Base-by-base conservation (phyloP, 2,113 vertebrate genomes). In the Cygnus atratus region DNA sequence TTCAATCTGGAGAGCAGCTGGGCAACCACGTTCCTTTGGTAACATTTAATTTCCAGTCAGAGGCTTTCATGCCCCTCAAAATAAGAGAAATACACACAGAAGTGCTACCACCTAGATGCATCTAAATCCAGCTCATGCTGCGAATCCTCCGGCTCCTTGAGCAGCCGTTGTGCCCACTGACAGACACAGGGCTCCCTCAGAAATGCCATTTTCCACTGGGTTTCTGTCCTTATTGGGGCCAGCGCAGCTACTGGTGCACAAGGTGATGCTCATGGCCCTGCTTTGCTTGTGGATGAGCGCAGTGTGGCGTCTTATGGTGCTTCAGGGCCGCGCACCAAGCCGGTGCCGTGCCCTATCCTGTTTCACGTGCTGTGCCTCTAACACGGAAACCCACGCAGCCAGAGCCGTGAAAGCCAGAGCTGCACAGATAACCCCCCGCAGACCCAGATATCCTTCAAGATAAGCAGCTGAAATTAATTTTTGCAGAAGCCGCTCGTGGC, bases 391-490 rank as follows among this genome's bases (percentile, higher is more conserved):
- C 13, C 43, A 73, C 48, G 66, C 79, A 86, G 59, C 39, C 67
- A 62, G 54, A 67, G 43, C 62, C 37, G 31, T 7, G 3, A 35
- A 46, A 95, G 35, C 66, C 83, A 59, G 57, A 67, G 66, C 39
- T 20, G 76, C 50, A 2, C n/a, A 74, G 79, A 66, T 67, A 90
- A 94, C 81, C 73, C 84, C 43, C 31, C 1, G 4, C 87, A 81
- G 81, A 63, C 89, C 87, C 81, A 94, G 70, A 91, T 43, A 82
- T 52, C 48, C 81, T 88, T 19, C 1, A 4, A 91, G 91, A 79
- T 87, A 87, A 92, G 81, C 80, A 68, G 91, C 80, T 92, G 48
- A 75, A 84, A 93, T 78, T 37, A 77, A 78, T 87, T 92, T 83
- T 73, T 1, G 3, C 57, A 46, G 77, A 87, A 92, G 87, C 87